Percentiles rank a stretch among this genome's conserved stretches.
These are phyloP conservation scores for Saccostrea cuccullata DNA, from an alignment of 1,140 invertebrate species.

Conservation along the genomic window DNA sequence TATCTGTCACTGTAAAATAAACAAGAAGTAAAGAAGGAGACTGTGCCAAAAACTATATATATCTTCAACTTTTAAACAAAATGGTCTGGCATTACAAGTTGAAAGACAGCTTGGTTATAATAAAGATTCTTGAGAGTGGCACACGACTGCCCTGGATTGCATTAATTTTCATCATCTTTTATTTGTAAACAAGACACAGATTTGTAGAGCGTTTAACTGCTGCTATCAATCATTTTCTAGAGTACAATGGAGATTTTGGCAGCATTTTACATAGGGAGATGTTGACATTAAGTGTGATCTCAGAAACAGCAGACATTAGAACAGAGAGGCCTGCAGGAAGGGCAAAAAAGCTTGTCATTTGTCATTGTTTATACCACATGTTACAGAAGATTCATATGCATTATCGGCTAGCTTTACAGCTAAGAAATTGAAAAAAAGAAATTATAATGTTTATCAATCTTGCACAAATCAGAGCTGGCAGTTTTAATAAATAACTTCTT, in stretches of 20 bases:
- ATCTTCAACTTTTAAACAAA: constrained; percentile 10
- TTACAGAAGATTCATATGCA: neutral
- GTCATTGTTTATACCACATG: neutral
- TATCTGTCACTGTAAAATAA: constrained; percentile 22
- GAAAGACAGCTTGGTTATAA: constrained; percentile 26
- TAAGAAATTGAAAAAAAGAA: too few species aligned
- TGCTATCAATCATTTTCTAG: constrained; percentile 17
- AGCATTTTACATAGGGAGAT: neutral
- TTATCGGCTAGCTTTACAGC: neutral
- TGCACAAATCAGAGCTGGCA: too few species aligned
- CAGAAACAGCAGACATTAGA: neutral
- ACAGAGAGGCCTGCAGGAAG: neutral
- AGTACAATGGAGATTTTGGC: constrained; percentile 26
- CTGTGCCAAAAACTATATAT: neutral
- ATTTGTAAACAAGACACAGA: constrained; percentile 27
- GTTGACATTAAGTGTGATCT: constrained; percentile 31
- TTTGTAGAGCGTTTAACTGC: constrained; percentile 15
- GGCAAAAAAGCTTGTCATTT: neutral
- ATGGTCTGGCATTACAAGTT: neutral
- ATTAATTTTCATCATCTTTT: constrained; percentile 29
- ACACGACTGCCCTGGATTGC: constrained; percentile 5
- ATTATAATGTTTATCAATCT: too few species aligned
- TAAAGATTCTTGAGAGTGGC: neutral
- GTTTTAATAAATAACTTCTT: too few species aligned
- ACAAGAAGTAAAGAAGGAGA: neutral